phyloP scores from a whole-genome alignment of 64 coral and sea anemone species.

The Trachythela sp. region DNA sequence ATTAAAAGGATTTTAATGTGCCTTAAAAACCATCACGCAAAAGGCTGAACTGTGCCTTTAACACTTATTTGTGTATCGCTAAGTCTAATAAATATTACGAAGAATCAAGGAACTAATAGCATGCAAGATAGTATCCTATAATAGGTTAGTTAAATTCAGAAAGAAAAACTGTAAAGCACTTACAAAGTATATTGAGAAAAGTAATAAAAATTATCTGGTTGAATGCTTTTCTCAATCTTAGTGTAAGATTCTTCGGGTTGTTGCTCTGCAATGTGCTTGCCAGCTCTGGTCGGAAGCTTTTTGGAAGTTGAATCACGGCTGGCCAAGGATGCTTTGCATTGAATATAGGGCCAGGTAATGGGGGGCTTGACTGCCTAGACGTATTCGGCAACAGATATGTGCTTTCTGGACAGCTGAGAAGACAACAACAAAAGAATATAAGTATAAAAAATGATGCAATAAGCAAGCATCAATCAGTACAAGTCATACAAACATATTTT shows the following conservation, averaged over 20 bases:
- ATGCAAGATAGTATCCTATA: too few species aligned
- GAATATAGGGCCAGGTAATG: neutral
- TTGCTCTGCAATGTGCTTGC: neutral
- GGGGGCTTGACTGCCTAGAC: neutral
- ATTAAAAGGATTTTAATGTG: too few species aligned
- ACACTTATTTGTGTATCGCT: too few species aligned
- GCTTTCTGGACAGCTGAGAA: neutral
- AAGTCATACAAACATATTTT: neutral
- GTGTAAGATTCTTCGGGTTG: neutral
- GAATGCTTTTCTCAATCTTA: neutral
- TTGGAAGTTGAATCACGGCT: neutral
- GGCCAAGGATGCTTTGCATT: constrained; percentile 9
- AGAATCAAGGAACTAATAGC: too few species aligned
- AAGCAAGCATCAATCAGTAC: neutral
- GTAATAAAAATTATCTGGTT: neutral
- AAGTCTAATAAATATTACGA: too few species aligned
- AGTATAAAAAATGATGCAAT: neutral
- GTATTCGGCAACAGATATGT: neutral
- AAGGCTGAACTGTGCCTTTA: too few species aligned
- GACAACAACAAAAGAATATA: neutral
- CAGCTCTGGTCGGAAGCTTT: neutral
- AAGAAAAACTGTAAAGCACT: neutral
- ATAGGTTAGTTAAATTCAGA: too few species aligned
- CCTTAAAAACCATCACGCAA: too few species aligned
- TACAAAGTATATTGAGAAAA: constrained; percentile 3